Base-by-base conservation (phyloP, 2,888 invertebrate species). In the Tenthredo mesomela region DNA sequence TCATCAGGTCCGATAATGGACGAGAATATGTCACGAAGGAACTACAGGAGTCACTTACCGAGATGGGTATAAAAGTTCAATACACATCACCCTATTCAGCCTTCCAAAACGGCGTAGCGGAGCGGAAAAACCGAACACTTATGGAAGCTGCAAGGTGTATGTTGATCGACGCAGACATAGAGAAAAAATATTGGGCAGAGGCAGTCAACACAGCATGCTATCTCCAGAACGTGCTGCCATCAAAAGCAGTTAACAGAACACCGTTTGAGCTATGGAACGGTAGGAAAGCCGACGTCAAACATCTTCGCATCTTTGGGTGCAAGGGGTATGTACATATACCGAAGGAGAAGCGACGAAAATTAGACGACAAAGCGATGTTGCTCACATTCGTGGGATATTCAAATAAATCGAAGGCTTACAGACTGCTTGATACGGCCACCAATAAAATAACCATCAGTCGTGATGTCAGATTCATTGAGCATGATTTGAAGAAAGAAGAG, bases 271-370 rank as follows among this genome's bases (percentile, higher is more conserved):
- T 86, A 18, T 89, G 88, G 88, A 65, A 73, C 71, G n/a, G 37
- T 0, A 84, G 33, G 12, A 88, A 87, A 82, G 88, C 88, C 1
- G 71, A 87, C 10, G 37, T 88, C 0, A n/a, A 85, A 9, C 54
- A 87, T 77, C n/a, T 88, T 43, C 86, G 85, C 3, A 65, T 87
- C 15, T 90, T 89, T 58, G 89, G 89, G 5, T 86, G 84, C 10
- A 84, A 84, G 54, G 87, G 75, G 0, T 88, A 87, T 61, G 86
- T 84, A 10, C 86, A 85, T 15, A 65, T 87, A 7, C 86, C 85
- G 7, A 86, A 86, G 18, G 86, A 88, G 61, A 61, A 85, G 33
- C 50, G 87, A 70, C 75, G 65, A 2, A 88, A 87, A 33, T 33
- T 87, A 10, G 87, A 87, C 15, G 73, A 80, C 33, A 88, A 88